Conservation (phyloP, 2,797 vertebrate species). For the Mycteria americana region DNA sequence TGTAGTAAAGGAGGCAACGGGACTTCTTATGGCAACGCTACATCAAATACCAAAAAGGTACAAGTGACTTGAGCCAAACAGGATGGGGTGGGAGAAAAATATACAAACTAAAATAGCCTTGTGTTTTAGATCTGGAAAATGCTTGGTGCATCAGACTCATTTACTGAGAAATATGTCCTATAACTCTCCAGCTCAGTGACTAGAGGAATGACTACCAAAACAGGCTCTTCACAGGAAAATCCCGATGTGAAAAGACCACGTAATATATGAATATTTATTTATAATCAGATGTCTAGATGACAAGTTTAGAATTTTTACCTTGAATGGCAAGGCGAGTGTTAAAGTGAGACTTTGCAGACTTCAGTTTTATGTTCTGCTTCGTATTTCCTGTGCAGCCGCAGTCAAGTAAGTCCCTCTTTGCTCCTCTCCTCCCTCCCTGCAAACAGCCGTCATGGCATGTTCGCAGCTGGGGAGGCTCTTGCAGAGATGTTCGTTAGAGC, state of each 20-base stretch:
- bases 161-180: neutral
- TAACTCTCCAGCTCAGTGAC: neutral
- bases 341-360: neutral
- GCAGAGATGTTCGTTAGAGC: neutral
- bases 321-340: neutral
- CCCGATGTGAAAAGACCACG: neutral
- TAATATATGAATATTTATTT: neutral
- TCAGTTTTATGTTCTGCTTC: neutral
- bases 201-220: neutral
- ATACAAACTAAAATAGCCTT: neutral
- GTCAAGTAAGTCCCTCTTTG: neutral
- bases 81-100: neutral
- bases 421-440: neutral
- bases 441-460: rapidly evolving
- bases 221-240: neutral
- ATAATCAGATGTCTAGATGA: neutral
- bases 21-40: neutral
- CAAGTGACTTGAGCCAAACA: neutral
- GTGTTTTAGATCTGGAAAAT: neutral
- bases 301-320: neutral
- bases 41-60: neutral
- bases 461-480: neutral
- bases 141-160: neutral
- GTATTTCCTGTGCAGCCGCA: neutral
- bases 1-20: neutral